Conservation (phyloP, 2,113 vertebrate genomes). For the Corythornis vintsioides region DNA sequence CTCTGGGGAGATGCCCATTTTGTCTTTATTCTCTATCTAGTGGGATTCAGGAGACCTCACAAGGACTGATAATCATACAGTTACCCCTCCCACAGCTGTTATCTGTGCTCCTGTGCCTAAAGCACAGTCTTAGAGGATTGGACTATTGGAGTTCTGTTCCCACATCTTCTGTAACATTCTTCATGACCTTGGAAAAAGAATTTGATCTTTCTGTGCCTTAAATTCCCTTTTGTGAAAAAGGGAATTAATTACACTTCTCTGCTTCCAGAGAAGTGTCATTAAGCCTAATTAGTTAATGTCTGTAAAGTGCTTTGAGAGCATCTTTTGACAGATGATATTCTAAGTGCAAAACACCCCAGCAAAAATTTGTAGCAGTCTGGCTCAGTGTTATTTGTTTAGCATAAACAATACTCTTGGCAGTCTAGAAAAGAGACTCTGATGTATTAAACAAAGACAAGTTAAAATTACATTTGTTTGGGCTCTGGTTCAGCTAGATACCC, state of each 20-base stretch:
- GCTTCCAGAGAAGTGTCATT: constrained; percentile 55
- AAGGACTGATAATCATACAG: not conserved
- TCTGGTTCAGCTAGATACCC: not conserved
- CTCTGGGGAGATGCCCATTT: not conserved
- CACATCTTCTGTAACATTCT: not conserved
- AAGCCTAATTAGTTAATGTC: constrained; percentile 57
- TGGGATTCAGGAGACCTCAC: not conserved
- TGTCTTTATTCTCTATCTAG: not conserved
- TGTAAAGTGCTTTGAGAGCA: constrained; percentile 49
- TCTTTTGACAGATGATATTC: constrained; percentile 57
- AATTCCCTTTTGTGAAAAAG: constrained; percentile 28
- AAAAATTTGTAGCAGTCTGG: not conserved
- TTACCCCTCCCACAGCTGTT: constrained; percentile 14
- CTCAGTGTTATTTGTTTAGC: constrained; percentile 21
- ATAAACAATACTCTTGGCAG: constrained; percentile 5
- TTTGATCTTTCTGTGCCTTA: constrained; percentile 8
- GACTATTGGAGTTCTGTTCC: not conserved
- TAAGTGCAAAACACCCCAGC: not conserved
- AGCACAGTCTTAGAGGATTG: not conserved
- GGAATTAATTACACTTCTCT: constrained; percentile 46
- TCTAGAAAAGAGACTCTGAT: not conserved
- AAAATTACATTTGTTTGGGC: not conserved
- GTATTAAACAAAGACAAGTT: not conserved
- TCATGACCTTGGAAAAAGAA: constrained; percentile 43
- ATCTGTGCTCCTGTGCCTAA: constrained; percentile 5